These are phyloP conservation scores for Uromys caudimaculatus DNA, from an alignment of 2,797 vertebrate species.

Conservation along the genomic window DNA sequence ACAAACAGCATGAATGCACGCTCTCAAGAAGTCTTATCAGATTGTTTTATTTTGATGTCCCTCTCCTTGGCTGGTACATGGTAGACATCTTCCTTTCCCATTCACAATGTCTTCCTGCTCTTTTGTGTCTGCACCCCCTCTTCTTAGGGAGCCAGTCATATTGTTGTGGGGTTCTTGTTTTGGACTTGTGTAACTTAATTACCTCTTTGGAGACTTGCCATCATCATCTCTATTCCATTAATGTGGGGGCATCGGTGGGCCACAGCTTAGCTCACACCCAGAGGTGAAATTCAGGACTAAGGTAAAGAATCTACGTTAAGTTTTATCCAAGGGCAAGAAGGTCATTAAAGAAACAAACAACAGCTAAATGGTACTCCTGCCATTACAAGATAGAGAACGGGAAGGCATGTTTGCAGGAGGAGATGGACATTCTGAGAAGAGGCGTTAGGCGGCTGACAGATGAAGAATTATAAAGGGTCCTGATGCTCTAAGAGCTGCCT, in stretches of 20 bases:
- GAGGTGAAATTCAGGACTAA: not conserved
- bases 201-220: not conserved
- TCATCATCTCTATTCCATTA: not conserved
- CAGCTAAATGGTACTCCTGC: not conserved
- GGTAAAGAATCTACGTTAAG: not conserved
- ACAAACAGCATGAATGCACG: too few species aligned
- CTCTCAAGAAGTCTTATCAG: not conserved
- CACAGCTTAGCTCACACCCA: not conserved
- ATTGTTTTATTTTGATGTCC: not conserved
- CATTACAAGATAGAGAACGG: not conserved
- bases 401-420: not conserved
- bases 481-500: not conserved
- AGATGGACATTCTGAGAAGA: not conserved
- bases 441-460: not conserved
- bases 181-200: not conserved
- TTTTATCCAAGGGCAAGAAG: slow-evolving; percentile 21
- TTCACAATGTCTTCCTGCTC: not conserved
- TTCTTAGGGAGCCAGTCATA: not conserved
- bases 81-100: not conserved
- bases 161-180: too few species aligned
- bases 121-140: not conserved
- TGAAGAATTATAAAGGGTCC: not conserved
- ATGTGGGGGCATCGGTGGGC: not conserved
- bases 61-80: not conserved
- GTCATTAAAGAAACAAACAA: not conserved